These are phyloP conservation scores for Zosterops borbonicus DNA, from an alignment of 2,113 vertebrate genomes.

Conservation along the genomic window DNA sequence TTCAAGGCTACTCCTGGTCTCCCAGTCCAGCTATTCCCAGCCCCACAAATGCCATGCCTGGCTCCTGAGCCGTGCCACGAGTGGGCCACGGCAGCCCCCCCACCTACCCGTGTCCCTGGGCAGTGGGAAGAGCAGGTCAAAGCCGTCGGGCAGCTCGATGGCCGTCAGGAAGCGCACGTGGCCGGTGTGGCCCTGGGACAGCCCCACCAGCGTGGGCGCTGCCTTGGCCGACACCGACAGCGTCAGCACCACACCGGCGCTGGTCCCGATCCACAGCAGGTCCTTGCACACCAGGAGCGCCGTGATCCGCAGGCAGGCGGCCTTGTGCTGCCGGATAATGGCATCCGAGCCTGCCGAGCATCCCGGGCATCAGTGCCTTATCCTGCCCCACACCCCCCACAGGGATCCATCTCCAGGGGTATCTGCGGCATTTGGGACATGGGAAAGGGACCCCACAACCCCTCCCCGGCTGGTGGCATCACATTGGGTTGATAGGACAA, in stretches of 20 bases:
- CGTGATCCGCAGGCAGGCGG: conserved; percentile 94
- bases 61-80: fast-evolving
- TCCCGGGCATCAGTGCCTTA: fast-evolving
- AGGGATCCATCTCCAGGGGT: fast-evolving
- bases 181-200: conserved; percentile 94
- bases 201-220: conserved; percentile 83
- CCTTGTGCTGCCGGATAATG: conserved; percentile 97
- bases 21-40: fast-evolving
- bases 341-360: conserved; percentile 84
- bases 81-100: fast-evolving
- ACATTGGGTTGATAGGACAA: background rate
- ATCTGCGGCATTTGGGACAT: fast-evolving
- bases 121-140: conserved; percentile 81
- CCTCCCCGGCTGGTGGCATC: fast-evolving
- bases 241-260: conserved; percentile 92
- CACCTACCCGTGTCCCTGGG: conserved; percentile 5
- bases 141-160: conserved; percentile 90
- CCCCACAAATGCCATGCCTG: fast-evolving
- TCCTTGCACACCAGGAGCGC: conserved; percentile 92
- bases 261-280: conserved; percentile 95
- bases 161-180: conserved; percentile 95
- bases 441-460: background rate
- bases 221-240: conserved; percentile 79
- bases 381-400: fast-evolving
- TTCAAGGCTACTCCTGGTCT: background rate